Conservation (phyloP, 2,113 vertebrate species). For the Triplophysa siluroides region DNA sequence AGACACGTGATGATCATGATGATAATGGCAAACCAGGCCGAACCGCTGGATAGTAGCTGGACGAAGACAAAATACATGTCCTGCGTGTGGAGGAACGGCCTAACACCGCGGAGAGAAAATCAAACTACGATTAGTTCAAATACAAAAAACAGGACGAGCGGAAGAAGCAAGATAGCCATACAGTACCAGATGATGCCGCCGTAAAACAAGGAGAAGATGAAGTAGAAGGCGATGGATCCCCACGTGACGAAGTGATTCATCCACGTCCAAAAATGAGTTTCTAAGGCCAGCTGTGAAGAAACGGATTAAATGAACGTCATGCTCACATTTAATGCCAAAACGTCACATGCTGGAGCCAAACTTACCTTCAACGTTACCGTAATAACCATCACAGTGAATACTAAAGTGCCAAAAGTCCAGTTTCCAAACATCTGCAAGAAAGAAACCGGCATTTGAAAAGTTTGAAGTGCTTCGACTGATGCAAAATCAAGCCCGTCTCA, state of each 20-base stretch:
- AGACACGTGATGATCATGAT: slow-evolving; percentile 91
- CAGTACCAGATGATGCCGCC: slow-evolving; percentile 96
- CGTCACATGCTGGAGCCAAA: not conserved
- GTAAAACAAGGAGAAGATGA: slow-evolving; percentile 97
- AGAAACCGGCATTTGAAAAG: slow-evolving; percentile 2
- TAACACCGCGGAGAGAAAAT: slow-evolving; percentile 60
- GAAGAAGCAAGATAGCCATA: not conserved
- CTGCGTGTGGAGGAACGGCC: slow-evolving; percentile 96
- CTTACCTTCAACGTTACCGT: slow-evolving; percentile 96
- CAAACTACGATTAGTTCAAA: not conserved
- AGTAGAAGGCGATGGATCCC: slow-evolving; percentile 98
- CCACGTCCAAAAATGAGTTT: slow-evolving; percentile 99
- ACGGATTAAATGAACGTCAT: slow-evolving; percentile 12
- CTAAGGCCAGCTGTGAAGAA: slow-evolving; percentile 85
- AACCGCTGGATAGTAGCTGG: slow-evolving; percentile 94
- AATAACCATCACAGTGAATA: slow-evolving; percentile 98
- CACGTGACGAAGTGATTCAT: slow-evolving; percentile 98
- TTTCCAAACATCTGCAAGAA: slow-evolving; percentile 94
- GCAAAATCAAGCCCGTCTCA: slow-evolving; percentile 12
- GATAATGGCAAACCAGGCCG: slow-evolving; percentile 96
- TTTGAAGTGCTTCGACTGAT: not conserved
- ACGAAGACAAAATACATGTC: slow-evolving; percentile 98
- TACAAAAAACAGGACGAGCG: not conserved
- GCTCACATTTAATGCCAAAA: not conserved
- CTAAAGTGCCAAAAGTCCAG: slow-evolving; percentile 97